These are phyloP conservation scores for Eupsilia transversa DNA, from an alignment of 2,888 invertebrate genomes.

Conservation along the genomic window DNA sequence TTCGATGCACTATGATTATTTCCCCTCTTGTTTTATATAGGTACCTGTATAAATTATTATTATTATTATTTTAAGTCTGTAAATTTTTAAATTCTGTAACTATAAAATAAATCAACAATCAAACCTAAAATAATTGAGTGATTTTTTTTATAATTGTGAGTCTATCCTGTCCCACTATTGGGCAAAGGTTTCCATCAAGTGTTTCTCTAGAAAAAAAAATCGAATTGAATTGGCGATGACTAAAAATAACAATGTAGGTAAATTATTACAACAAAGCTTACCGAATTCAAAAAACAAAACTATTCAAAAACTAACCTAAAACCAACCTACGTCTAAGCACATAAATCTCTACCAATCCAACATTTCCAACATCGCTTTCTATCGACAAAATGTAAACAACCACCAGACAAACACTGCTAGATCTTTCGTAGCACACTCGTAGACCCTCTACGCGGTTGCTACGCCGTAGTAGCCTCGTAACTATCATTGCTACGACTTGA, in stretches of 20 bases:
- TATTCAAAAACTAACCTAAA: neutral
- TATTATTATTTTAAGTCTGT: too few relatives aligned
- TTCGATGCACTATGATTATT: too few relatives aligned
- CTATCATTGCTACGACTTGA: conserved; percentile 64
- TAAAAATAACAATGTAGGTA: neutral
- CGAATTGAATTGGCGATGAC: neutral
- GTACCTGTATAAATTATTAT: too few relatives aligned
- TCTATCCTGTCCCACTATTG: neutral
- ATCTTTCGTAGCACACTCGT: conserved; percentile 61
- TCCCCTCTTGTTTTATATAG: too few relatives aligned
- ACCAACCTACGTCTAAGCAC: neutral
- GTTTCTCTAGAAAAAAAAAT: neutral
- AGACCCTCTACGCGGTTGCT: conserved; percentile 58
- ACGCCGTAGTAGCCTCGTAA: conserved; percentile 58
- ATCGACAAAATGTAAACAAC: conserved; percentile 46
- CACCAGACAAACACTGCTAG: conserved; percentile 44
- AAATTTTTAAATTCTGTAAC: too few relatives aligned
- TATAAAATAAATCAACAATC: too few relatives aligned
- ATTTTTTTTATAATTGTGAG: neutral
- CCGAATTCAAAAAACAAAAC: neutral
- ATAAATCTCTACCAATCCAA: neutral
- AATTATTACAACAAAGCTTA: neutral
- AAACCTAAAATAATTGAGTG: too few relatives aligned
- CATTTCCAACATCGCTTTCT: conserved; percentile 18
- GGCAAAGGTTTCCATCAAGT: neutral